Conservation (phyloP, 2,888 invertebrate species). For the Palloptera scutellata region DNA sequence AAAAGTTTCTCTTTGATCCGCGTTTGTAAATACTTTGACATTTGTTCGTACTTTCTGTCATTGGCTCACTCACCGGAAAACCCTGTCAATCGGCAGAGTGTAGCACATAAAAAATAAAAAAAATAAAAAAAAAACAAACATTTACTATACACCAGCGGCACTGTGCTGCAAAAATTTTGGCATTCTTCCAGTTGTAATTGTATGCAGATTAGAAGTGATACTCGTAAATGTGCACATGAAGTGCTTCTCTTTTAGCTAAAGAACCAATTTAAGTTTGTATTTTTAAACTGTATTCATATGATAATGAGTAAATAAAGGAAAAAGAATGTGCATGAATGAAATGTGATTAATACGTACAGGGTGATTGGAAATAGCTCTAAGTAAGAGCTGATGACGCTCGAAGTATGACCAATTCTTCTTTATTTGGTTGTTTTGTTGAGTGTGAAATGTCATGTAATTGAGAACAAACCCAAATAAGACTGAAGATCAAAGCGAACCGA, state of each 20-base stretch:
- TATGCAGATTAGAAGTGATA: too few species aligned
- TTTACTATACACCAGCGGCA: neutral
- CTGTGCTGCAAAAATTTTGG: too few species aligned
- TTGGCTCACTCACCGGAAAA: slow-evolving; percentile 47
- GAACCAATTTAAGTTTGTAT: neutral
- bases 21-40: slow-evolving; percentile 17
- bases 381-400: too few species aligned
- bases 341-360: neutral
- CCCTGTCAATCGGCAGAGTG: slow-evolving; percentile 43
- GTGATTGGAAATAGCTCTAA: too few species aligned
- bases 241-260: neutral
- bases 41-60: slow-evolving; percentile 13
- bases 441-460: too few species aligned
- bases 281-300: neutral
- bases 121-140: too few species aligned
- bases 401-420: too few species aligned
- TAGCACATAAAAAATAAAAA: too few species aligned
- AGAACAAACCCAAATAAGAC: too few species aligned
- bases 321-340: neutral
- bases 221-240: too few species aligned
- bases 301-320: neutral
- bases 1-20: slow-evolving; percentile 30
- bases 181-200: slow-evolving; percentile 15
- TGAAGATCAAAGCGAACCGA: too few species aligned
- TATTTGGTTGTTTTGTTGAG: too few species aligned